Base-by-base conservation (phyloP, 2,888 invertebrate species). In the Chalcis sispes region DNA sequence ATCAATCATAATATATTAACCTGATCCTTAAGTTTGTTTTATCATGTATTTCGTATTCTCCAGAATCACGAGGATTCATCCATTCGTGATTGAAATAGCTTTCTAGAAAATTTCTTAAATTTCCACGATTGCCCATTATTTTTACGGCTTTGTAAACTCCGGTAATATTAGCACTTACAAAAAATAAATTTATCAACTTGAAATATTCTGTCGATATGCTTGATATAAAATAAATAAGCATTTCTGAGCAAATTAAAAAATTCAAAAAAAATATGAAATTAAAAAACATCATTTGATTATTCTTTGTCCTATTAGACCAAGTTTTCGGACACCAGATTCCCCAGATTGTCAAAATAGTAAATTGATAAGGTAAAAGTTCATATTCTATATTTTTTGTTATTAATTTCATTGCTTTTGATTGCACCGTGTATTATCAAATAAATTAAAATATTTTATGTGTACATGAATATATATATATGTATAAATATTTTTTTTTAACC, bases 161-260 rank as follows among this genome's bases (percentile, higher is more conserved):
- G 2, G 69, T 56, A n/a, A 69, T 64, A 40, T 64, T 69, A 1
- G 56, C 69, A 29, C 36, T 56, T 15, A 69, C 36, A 20, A 69
- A 56, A 40, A 75, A 75, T 1, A 75, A 58, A 29, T 75, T 69
- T 48, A 48, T 54, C 7, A 74, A 62, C 56, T 69, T 69, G 18
- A 74, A 74, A 8, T 64, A 10, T 13, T 46, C 27, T 10, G 74
- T 62, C 3, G 56, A 61, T 1, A 74, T 29, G 15, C 54, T 62
- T 10, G 13, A n/a, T 20, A 72, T 32, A 64, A 64, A 56, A 42
- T 58, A 13, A 58, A 72, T 72, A 10, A 67, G n/a, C 58, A 61
- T 64, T 62, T 72, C 62, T 23, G 15, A 29, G 13, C 61, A 69
- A n/a, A 69, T 67, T 29, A 69, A 8, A 13, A 20, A 32, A 56